A percentile compares a stretch with the other conserved stretches of the same genome.
Conservation (phyloP, 2,797 vertebrate species). For the Acanthis flammea region DNA sequence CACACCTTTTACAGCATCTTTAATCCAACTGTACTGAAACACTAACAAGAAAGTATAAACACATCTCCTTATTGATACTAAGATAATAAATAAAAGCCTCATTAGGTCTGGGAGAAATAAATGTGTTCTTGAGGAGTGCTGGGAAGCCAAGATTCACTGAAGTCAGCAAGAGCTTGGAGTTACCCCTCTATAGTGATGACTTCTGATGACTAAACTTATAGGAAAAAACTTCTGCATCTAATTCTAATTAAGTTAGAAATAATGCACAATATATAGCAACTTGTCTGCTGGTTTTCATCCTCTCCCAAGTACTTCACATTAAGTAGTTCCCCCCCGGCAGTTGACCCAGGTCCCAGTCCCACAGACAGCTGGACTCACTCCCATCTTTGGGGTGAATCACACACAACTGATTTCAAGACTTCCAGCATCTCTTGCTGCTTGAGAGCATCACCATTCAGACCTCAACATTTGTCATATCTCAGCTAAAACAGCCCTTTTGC, state of each 20-base stretch:
- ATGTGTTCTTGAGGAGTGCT: not conserved
- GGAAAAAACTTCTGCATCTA: not conserved
- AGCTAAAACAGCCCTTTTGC: not conserved
- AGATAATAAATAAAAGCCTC: constrained; percentile 30
- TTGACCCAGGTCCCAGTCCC: fast-evolving
- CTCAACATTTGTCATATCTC: not conserved
- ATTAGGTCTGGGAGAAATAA: not conserved
- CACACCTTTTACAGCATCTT: not conserved
- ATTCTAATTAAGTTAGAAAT: not conserved
- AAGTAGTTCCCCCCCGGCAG: not conserved
- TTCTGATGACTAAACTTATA: not conserved
- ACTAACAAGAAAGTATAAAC: not conserved
- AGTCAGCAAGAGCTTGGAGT: not conserved
- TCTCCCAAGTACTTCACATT: not conserved
- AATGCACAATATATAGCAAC: not conserved
- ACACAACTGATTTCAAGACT: not conserved
- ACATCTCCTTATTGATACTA: not conserved
- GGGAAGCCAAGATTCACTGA: not conserved
- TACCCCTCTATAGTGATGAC: not conserved
- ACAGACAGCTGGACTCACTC: not conserved
- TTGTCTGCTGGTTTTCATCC: not conserved
- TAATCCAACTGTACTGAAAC: not conserved
- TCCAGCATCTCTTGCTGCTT: not conserved
- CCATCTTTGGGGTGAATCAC: not conserved
- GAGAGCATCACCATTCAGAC: not conserved